These are phyloP conservation scores for Agonopterix subpropinquella DNA, from an alignment of 2,888 invertebrate species.

Conservation along the genomic window DNA sequence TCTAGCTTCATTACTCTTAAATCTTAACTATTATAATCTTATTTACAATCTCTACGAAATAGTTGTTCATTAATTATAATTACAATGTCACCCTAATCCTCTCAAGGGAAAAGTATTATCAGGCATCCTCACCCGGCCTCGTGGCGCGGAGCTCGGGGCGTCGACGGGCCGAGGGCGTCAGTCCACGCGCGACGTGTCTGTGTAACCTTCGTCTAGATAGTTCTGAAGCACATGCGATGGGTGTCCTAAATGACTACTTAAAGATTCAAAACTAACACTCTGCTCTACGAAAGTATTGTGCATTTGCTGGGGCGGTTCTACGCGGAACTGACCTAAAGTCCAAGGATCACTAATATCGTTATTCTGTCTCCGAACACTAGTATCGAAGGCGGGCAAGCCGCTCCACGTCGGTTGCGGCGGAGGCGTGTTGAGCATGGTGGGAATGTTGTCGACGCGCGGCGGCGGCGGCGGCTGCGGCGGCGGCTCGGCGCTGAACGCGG, in stretches of 20 bases:
- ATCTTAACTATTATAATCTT: conserved; percentile 53
- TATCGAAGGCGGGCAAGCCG: conserved; percentile 49
- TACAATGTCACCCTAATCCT: conserved; percentile 37
- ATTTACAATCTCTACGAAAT: conserved; percentile 63
- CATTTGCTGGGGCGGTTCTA: conserved; percentile 54
- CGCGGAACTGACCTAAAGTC: conserved; percentile 58
- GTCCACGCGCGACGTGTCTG: conserved; percentile 60
- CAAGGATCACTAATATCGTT: conserved; percentile 52
- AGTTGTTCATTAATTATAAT: conserved; percentile 51
- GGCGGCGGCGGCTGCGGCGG: conserved; percentile 15
- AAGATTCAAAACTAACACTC: conserved; percentile 51
- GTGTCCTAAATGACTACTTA: conserved; percentile 42
- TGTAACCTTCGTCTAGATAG: conserved; percentile 55
- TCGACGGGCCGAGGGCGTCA: conserved; percentile 33
- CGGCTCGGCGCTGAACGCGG: conserved; percentile 33
- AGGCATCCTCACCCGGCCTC: neutral
- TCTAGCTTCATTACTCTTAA: conserved; percentile 65
- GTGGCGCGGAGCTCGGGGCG: conserved; percentile 7
- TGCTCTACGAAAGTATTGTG: conserved; percentile 61
- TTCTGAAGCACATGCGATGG: conserved; percentile 41
- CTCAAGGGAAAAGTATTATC: conserved; percentile 5
- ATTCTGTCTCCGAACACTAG: conserved; percentile 32
- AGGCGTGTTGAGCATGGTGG: conserved; percentile 47
- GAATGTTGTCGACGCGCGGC: conserved; percentile 35
- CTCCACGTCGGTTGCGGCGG: conserved; percentile 54